Evolutionary conservation across 2,888 invertebrate genomes (phyloP).

Genomic region (Phrixothrix hirtus): DNA sequence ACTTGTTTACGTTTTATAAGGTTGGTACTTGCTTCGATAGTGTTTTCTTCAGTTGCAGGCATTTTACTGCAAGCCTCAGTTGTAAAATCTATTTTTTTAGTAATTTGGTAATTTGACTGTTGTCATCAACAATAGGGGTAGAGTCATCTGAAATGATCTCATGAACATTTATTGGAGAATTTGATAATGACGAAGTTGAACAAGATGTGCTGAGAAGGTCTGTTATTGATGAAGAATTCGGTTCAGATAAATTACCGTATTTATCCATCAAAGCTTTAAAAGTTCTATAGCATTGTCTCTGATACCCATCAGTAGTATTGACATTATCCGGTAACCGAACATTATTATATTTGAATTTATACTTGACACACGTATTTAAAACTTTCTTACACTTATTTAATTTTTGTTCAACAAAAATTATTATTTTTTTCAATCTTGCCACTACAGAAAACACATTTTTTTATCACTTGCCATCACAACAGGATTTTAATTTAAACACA

Average conservation of each 20-base stretch:
- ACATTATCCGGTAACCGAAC: slow-evolving; percentile 12
- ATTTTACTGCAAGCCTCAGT: too few relatives aligned
- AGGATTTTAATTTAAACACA: not conserved
- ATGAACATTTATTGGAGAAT: slow-evolving; percentile 1
- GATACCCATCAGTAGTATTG: slow-evolving; percentile 22
- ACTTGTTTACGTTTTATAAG: slow-evolving; percentile 18
- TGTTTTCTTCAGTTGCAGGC: too few relatives aligned
- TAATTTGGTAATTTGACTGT: not conserved
- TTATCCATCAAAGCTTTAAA: slow-evolving; percentile 26
- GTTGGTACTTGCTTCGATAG: too few relatives aligned
- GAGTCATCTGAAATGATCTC: not conserved
- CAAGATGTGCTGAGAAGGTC: slow-evolving; percentile 2
- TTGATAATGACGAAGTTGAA: not conserved
- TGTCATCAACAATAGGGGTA: not conserved
- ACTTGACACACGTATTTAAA: slow-evolving; percentile 18
- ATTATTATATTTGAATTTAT: slow-evolving; percentile 17
- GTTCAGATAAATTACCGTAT: slow-evolving; percentile 14
- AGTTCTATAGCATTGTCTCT: slow-evolving; percentile 23
- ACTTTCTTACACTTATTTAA: slow-evolving; percentile 10
- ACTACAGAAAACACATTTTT: slow-evolving; percentile 16
- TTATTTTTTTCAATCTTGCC: slow-evolving; percentile 15
- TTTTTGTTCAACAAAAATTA: slow-evolving; percentile 15
- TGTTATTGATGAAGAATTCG: not conserved
- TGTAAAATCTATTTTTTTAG: too few relatives aligned
- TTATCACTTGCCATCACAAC: slow-evolving; percentile 13